These are phyloP conservation scores for Eilema griseolum DNA, from an alignment of 2,888 invertebrate species.

Conservation along the genomic window DNA sequence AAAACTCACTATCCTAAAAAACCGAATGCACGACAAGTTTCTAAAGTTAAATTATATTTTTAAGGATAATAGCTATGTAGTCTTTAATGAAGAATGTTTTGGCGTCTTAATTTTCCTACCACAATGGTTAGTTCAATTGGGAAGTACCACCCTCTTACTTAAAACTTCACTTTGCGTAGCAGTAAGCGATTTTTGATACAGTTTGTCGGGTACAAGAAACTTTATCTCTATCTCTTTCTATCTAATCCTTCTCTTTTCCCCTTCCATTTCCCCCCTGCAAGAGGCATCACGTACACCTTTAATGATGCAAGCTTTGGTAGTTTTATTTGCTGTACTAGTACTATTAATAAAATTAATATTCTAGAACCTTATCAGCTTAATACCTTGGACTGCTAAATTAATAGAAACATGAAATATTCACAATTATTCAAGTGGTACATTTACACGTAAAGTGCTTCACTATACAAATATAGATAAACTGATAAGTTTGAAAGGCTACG, in stretches of 20 bases:
- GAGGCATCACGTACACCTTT: not conserved
- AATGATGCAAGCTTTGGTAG: not conserved
- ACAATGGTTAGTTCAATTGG: not conserved
- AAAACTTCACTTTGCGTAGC: not conserved
- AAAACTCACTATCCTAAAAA: too few relatives aligned
- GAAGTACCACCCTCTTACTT: not conserved
- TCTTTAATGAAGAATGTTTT: too few relatives aligned
- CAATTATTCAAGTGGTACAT: conserved; percentile 26
- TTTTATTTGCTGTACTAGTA: not conserved
- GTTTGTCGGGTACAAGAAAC: not conserved
- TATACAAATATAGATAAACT: conserved; percentile 48
- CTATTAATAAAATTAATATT: not conserved
- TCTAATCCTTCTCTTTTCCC: not conserved
- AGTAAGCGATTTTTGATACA: not conserved
- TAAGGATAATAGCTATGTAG: too few relatives aligned
- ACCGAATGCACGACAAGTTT: too few relatives aligned
- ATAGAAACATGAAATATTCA: conserved; percentile 14
- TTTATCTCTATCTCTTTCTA: too few relatives aligned
- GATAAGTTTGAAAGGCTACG: conserved; percentile 47
- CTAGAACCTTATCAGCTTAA: conserved; percentile 1
- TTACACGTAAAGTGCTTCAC: conserved; percentile 34
- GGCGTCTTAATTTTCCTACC: too few relatives aligned
- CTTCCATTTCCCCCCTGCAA: not conserved
- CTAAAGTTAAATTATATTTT: too few relatives aligned
- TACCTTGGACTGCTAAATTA: not conserved